phyloP scores from a whole-genome alignment of 2,113 vertebrate species.

The Cryptomyrus ogoouensis region DNA sequence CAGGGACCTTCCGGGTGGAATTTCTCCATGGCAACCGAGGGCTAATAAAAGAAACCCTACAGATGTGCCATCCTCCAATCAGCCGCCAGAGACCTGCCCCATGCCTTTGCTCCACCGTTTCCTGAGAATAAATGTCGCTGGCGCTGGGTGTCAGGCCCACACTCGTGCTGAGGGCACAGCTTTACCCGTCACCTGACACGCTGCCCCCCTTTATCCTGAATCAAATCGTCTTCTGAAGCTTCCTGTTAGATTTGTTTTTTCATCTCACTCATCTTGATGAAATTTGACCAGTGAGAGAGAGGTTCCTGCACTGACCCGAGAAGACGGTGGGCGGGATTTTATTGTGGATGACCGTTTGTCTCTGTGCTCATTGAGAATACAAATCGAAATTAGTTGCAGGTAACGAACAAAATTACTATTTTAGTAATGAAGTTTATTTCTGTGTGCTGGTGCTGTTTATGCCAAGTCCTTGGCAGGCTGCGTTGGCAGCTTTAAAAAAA shows the following conservation, averaged over 20 bases:
- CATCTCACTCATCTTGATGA: not conserved
- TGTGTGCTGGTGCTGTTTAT: not conserved
- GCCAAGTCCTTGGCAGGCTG: not conserved
- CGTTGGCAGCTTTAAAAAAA: not conserved
- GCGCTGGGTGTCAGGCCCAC: not conserved
- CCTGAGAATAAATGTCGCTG: not conserved
- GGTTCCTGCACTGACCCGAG: not conserved
- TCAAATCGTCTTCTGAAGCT: not conserved
- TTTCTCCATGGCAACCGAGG: slow-evolving; percentile 17
- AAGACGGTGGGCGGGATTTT: not conserved
- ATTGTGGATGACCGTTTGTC: not conserved
- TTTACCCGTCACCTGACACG: not conserved
- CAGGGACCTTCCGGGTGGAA: not conserved
- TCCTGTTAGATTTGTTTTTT: not conserved
- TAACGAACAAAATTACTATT: slow-evolving; percentile 1
- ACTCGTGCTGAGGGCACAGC: not conserved
- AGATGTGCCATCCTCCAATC: slow-evolving; percentile 12
- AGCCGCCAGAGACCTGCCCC: not conserved
- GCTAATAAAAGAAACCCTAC: slow-evolving; percentile 9
- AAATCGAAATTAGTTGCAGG: not conserved
- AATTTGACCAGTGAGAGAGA: not conserved
- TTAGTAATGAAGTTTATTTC: not conserved
- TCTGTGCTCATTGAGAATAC: not conserved
- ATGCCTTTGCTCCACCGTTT: not conserved
- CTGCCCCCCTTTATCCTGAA: not conserved